These are phyloP conservation scores for Bimastos eiseni DNA, from an alignment of 2,888 invertebrate genomes.

Conservation along the genomic window DNA sequence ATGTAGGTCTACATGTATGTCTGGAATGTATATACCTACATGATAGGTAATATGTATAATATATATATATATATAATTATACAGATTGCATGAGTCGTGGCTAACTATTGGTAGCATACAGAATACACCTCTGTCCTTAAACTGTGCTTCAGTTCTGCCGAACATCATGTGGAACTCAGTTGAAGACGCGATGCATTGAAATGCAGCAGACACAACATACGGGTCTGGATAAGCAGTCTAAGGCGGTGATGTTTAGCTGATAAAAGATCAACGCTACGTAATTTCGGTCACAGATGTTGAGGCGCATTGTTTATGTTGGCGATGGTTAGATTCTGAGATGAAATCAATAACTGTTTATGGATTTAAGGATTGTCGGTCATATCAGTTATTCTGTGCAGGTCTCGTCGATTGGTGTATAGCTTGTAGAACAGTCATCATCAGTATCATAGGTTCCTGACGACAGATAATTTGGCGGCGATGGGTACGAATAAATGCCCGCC, in stretches of 20 bases:
- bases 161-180: not conserved
- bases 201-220: not conserved
- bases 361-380: not conserved
- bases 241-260: not conserved
- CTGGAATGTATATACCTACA: no score
- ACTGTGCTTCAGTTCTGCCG: not conserved
- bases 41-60: no score
- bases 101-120: no score
- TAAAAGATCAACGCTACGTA: not conserved
- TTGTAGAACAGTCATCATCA: no score
- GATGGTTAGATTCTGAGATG: not conserved
- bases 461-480: no score
- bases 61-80: no score
- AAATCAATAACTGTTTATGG: not conserved
- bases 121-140: not conserved
- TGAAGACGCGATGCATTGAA: not conserved
- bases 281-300: not conserved
- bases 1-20: no score
- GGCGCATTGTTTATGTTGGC: not conserved
- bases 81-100: no score
- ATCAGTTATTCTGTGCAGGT: not conserved
- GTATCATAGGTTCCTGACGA: no score
- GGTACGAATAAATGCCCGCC: no score
- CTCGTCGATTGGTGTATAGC: no score
- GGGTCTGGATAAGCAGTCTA: not conserved